A percentile compares a stretch with the other conserved stretches of the same genome.
Evolutionary conservation across 2,888 invertebrate species (phyloP).

Genomic region (Tenthredo amoena): DNA sequence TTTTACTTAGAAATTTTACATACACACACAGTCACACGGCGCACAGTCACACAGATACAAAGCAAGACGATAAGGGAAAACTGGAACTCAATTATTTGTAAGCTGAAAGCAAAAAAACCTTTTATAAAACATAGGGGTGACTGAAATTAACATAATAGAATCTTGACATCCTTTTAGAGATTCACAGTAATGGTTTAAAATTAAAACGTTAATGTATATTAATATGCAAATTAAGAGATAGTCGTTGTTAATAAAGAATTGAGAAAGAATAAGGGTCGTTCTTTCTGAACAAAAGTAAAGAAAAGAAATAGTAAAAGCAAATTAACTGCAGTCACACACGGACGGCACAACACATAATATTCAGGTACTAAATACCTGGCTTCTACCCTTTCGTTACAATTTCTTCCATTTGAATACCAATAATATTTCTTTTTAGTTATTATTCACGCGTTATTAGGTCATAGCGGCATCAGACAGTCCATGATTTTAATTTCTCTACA

Average conservation of each 20-base stretch:
- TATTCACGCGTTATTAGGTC: background rate
- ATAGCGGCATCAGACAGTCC: background rate
- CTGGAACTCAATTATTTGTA: conserved; percentile 8
- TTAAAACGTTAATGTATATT: background rate
- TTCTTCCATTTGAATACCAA: conserved; percentile 78
- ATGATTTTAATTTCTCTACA: background rate
- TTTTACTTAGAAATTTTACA: conserved; percentile 53
- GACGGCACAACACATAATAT: conserved; percentile 68
- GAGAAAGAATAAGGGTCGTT: background rate
- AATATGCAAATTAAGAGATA: background rate
- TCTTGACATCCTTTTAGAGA: background rate
- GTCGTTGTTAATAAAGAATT: background rate
- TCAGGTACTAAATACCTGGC: conserved; percentile 68
- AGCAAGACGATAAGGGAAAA: conserved; percentile 60
- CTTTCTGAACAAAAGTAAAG: conserved; percentile 11
- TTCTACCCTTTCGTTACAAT: conserved; percentile 60
- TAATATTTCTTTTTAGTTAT: conserved; percentile 64
- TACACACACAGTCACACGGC: conserved; percentile 59
- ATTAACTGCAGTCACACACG: conserved; percentile 61
- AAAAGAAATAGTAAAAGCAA: conserved; percentile 56
- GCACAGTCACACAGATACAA: conserved; percentile 71
- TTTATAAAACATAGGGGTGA: conserved; percentile 40
- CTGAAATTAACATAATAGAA: background rate
- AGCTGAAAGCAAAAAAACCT: conserved; percentile 45
- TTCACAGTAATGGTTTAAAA: background rate